phyloP scores from a whole-genome alignment of 2,113 vertebrate genomes.

The Fulmarus glacialis region DNA sequence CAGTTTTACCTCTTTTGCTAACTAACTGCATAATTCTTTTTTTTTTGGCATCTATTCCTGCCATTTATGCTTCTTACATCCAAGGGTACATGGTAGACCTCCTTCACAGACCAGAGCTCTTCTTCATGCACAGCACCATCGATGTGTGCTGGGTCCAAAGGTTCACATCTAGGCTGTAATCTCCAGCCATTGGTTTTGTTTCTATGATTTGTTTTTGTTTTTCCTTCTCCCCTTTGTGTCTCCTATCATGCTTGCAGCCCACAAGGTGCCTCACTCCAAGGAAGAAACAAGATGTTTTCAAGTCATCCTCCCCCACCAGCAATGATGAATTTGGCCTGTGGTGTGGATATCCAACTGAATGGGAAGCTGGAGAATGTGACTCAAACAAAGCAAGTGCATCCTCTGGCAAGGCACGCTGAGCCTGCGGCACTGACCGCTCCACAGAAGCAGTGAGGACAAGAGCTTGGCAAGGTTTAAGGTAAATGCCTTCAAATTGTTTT shows the following conservation, averaged over 20 bases:
- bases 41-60: not conserved
- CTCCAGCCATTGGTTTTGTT: not conserved
- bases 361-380: not conserved
- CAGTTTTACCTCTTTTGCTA: not conserved
- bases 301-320: not conserved
- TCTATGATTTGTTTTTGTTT: not conserved
- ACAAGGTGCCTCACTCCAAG: not conserved
- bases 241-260: not conserved
- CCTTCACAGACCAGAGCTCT: not conserved
- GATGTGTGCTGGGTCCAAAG: not conserved
- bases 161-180: not conserved
- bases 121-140: not conserved
- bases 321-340: not conserved
- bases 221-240: not conserved
- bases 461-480: not conserved
- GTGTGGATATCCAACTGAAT: no score
- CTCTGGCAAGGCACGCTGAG: not conserved
- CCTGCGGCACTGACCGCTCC: not conserved
- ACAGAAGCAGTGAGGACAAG: not conserved
- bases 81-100: not conserved
- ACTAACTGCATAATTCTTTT: no score
- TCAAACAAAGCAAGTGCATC: accelerated
- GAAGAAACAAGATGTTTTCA: not conserved
- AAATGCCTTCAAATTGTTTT: not conserved
- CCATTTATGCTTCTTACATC: no score